Percentiles rank a stretch among this genome's conserved stretches.
Evolutionary conservation across 37 sponge, comb jelly and placozoan species (phyloP).

Genomic region (Theonella swinhoei): DNA sequence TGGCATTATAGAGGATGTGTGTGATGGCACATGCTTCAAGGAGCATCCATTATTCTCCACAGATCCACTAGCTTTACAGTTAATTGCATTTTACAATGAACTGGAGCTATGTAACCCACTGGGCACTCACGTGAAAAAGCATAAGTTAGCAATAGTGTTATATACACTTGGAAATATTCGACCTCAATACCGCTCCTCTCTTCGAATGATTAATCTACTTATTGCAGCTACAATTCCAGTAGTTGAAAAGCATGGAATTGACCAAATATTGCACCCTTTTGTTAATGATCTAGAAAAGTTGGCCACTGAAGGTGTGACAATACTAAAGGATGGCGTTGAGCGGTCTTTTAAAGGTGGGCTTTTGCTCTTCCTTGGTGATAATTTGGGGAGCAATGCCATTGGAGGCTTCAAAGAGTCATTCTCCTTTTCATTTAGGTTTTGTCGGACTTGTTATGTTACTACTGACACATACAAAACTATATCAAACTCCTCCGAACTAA

Average conservation of each 20-base stretch:
- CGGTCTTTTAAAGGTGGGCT: slow-evolving; percentile 24
- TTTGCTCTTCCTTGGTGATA: slow-evolving; percentile 40
- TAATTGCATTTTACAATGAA: slow-evolving; percentile 47
- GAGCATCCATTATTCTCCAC: slow-evolving; percentile 16
- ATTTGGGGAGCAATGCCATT: slow-evolving; percentile 40
- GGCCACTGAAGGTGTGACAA: slow-evolving; percentile 10
- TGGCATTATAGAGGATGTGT: slow-evolving; percentile 33
- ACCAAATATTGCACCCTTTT: slow-evolving; percentile 28
- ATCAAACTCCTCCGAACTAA: neutral
- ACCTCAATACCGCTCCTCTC: slow-evolving; percentile 37
- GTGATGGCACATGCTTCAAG: slow-evolving; percentile 35
- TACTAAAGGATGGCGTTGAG: neutral
- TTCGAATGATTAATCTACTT: slow-evolving; percentile 4
- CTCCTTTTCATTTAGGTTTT: slow-evolving; percentile 31
- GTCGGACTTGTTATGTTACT: slow-evolving; percentile 23
- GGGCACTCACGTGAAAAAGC: slow-evolving; percentile 39
- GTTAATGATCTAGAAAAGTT: slow-evolving; percentile 25
- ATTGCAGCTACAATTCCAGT: slow-evolving; percentile 17
- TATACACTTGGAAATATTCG: slow-evolving; percentile 44
- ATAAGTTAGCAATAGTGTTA: slow-evolving; percentile 36
- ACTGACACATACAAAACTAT: neutral
- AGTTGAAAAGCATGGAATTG: slow-evolving; percentile 41
- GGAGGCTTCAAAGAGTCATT: slow-evolving; percentile 53
- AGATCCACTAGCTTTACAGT: slow-evolving; percentile 38
- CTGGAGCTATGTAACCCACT: slow-evolving; percentile 54